A percentile compares a stretch with the other conserved stretches of the same genome.
These are phyloP conservation scores for Nebria salina DNA, from an alignment of 2,888 invertebrate species.

Conservation along the genomic window DNA sequence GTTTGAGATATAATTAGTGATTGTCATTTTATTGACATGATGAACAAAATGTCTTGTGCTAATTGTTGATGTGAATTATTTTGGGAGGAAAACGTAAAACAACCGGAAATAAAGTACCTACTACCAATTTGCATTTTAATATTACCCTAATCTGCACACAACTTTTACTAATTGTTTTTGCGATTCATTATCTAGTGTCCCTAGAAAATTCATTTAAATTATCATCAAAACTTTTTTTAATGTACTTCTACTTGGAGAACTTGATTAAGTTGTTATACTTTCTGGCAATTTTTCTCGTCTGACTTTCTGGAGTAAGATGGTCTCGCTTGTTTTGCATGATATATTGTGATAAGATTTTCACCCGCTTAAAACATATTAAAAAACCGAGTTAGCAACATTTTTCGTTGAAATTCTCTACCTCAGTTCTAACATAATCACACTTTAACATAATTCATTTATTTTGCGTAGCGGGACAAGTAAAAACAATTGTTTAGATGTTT, in stretches of 20 bases:
- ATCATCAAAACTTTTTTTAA: constrained; percentile 33
- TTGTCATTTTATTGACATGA: neutral
- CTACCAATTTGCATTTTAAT: constrained; percentile 41
- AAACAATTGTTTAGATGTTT: too few relatives aligned
- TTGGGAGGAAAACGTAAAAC: neutral
- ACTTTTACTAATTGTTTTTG: constrained; percentile 45
- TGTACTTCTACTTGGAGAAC: constrained; percentile 23
- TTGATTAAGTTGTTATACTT: constrained; percentile 20
- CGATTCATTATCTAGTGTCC: constrained; percentile 34
- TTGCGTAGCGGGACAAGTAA: too few relatives aligned
- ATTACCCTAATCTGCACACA: constrained; percentile 41
- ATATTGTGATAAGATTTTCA: neutral
- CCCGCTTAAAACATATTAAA: neutral
- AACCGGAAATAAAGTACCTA: neutral
- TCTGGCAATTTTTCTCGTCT: constrained; percentile 10
- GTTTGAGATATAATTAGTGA: constrained; percentile 8
- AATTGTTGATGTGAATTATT: neutral
- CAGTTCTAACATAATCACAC: neutral
- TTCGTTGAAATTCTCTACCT: neutral
- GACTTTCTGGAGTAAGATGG: neutral
- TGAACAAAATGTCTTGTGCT: neutral
- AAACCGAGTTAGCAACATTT: neutral
- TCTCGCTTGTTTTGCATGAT: neutral
- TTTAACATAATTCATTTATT: too few relatives aligned
- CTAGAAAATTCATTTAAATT: constrained; percentile 40